Evolutionary conservation across 2,888 invertebrate genomes (phyloP).

Genomic region (Alcis repandata): DNA sequence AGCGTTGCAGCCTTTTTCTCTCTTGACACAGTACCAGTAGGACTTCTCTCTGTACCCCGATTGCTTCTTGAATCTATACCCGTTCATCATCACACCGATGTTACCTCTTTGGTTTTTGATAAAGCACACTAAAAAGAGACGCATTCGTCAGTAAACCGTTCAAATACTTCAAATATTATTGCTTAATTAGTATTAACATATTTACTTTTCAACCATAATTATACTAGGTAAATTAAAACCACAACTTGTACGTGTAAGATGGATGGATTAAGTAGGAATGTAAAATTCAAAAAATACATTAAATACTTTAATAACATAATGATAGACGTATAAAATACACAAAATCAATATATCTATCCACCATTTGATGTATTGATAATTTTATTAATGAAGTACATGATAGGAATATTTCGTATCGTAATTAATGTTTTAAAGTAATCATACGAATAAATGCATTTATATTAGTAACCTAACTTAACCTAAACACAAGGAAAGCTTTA

Average conservation of each 20-base stretch:
- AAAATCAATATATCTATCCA: neutral
- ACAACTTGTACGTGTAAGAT: neutral
- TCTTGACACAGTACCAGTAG: slow-evolving; percentile 41
- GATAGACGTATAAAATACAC: neutral
- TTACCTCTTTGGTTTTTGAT: slow-evolving; percentile 34
- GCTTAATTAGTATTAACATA: neutral
- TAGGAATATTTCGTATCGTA: too few species aligned
- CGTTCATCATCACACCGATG: slow-evolving; percentile 32
- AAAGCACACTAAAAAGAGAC: slow-evolving; percentile 28
- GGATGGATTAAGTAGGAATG: neutral
- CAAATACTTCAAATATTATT: neutral
- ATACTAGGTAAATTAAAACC: neutral
- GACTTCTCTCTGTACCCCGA: slow-evolving; percentile 39
- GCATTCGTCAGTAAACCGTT: neutral
- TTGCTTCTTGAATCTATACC: slow-evolving; percentile 38
- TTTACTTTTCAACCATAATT: neutral
- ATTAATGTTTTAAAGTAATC: too few species aligned
- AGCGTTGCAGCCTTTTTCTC: slow-evolving; percentile 38
- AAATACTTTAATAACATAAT: neutral
- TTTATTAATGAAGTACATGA: too few species aligned
- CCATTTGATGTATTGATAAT: too few species aligned
- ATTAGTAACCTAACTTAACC: too few species aligned
- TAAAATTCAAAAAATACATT: neutral
- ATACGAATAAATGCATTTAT: too few species aligned
- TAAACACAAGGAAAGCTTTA: too few species aligned